phyloP scores from a whole-genome alignment of 2,888 invertebrate species.

The Dasypogon diadema region DNA sequence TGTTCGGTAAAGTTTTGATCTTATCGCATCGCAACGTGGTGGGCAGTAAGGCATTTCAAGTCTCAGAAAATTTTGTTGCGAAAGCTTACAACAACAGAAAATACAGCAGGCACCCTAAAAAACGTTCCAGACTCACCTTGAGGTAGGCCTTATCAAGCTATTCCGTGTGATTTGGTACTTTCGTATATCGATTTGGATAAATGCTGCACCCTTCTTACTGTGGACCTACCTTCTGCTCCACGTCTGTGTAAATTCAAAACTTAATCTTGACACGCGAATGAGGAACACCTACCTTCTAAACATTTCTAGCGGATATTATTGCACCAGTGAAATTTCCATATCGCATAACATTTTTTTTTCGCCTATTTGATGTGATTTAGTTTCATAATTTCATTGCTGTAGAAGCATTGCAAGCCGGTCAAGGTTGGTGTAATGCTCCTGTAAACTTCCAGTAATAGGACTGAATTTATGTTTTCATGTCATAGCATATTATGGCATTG shows the following conservation, averaged over 20 bases:
- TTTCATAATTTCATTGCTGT: too few species aligned
- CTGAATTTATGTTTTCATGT: too few species aligned
- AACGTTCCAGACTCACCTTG: slow-evolving; percentile 33
- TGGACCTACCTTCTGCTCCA: background rate
- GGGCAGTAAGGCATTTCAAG: slow-evolving; percentile 32
- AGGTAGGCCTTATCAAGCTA: slow-evolving; percentile 33
- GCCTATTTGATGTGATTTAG: too few species aligned
- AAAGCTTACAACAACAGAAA: slow-evolving; percentile 21
- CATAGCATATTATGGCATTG: too few species aligned
- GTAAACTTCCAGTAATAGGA: too few species aligned
- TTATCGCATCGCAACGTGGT: slow-evolving; percentile 16
- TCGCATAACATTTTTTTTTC: background rate
- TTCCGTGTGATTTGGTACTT: slow-evolving; percentile 42
- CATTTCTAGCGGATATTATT: slow-evolving; percentile 24
- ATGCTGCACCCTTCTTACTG: slow-evolving; percentile 15
- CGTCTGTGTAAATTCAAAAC: slow-evolving; percentile 16
- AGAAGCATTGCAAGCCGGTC: too few species aligned
- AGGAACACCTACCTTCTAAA: slow-evolving; percentile 22
- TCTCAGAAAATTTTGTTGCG: slow-evolving; percentile 13
- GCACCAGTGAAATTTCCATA: slow-evolving; percentile 38
- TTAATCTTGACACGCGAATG: slow-evolving; percentile 31
- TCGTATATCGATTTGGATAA: slow-evolving; percentile 38
- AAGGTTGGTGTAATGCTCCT: too few species aligned
- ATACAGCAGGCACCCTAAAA: slow-evolving; percentile 27
- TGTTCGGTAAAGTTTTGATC: slow-evolving; percentile 30